Conservation (phyloP, 2,797 vertebrate species). For the Etheostoma nigrum region DNA sequence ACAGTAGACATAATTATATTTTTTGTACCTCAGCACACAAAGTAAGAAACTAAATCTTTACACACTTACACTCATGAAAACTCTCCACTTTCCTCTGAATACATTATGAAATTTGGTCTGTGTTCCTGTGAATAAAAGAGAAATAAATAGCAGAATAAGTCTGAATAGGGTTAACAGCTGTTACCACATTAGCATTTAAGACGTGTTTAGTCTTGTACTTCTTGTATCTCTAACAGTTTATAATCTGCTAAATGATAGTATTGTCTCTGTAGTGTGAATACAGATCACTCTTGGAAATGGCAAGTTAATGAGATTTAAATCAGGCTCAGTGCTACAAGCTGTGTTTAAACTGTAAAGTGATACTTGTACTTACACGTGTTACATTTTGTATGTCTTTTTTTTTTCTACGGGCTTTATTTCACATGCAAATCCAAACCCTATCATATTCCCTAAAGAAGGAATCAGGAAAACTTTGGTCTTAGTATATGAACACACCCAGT, state of each 20-base stretch:
- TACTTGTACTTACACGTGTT: conserved; percentile 61
- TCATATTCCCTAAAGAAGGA: conserved; percentile 57
- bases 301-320: conserved; percentile 72
- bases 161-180: conserved; percentile 57
- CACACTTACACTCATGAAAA: conserved; percentile 51
- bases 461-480: conserved; percentile 47
- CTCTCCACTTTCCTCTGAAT: conserved; percentile 48
- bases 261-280: conserved; percentile 33
- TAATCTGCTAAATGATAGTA: conserved; percentile 60
- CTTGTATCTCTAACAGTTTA: conserved; percentile 53
- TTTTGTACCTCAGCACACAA: conserved; percentile 50
- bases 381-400: conserved; percentile 21
- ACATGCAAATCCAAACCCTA: conserved; percentile 65
- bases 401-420: conserved; percentile 51
- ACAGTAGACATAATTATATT: conserved; percentile 73
- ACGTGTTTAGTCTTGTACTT: conserved; percentile 54
- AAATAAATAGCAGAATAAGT: conserved; percentile 29
- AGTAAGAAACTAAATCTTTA: conserved; percentile 66
- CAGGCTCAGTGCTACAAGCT: conserved; percentile 37
- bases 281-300: conserved; percentile 49
- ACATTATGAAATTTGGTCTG: conserved; percentile 61
- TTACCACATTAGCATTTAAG: conserved; percentile 62
- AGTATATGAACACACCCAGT: conserved; percentile 60
- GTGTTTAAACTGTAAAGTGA: conserved; percentile 70
- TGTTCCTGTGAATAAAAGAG: conserved; percentile 42